Base-by-base conservation (phyloP, 2,113 vertebrate genomes). In the Bujurquina vittata region DNA sequence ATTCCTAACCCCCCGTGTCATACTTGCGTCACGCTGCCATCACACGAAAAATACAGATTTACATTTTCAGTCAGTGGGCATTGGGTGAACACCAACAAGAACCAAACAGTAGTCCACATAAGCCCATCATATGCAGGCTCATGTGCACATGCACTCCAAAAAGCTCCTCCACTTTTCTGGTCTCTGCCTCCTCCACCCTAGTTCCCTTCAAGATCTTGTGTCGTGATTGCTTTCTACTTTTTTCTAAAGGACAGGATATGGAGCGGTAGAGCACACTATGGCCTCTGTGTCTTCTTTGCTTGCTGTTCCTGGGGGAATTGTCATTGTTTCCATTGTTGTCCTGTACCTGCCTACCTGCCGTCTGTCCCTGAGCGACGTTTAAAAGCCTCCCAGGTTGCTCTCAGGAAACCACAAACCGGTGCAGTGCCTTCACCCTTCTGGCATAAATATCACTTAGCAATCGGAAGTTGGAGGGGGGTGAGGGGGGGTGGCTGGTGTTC, bases 161-260 rank as follows among this genome's bases (percentile, higher is more conserved):
- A 72, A 79, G 77, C 84, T 75, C 77, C 54, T 65, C 40, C 62
- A 75, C 55, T 62, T 78, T 52, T 43, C 56, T 20, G 58, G 77
- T 54, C 76, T 85, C 62, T 54, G 57, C 80, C 83, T 84, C 79
- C 88, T 91, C 84, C 89, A 84, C 79, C 88, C 86, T 72, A 4
- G 84, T 83, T 87, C 87, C 56, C 81, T 49, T 89, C 81, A 87
- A 94, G 92, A 93, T 94, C 86, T 84, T 67, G 40, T 90, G 87
- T 91, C 87, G 15, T 84, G 87, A 93, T 91, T 94, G 88, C 88
- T 89, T 93, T 94, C 89, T 92, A 20, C 84, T 81, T 83, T 67
- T 93, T 93, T 93, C 89, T 89, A 92, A 93, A 91, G 90, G 89
- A 93, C 92, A 95, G 93, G 94, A 95, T 94, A 87, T 93, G 85